Evolutionary conservation across 2,113 vertebrate species (phyloP), one percentile per base, ranked within the genome.

Genomic region (Microcebus murinus): DNA sequence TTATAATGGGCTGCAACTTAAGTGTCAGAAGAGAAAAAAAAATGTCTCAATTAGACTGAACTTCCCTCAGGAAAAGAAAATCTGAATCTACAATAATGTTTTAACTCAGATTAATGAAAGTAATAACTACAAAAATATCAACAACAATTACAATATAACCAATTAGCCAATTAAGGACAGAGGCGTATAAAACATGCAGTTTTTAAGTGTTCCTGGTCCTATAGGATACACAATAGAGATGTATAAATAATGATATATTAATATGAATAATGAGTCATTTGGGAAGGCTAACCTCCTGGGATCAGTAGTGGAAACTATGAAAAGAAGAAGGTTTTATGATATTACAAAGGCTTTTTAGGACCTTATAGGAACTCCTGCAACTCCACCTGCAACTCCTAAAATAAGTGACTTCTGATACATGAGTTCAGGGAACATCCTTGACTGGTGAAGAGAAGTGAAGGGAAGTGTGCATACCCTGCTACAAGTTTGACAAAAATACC

Each of bases 121-220:
- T 95, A 95, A 94, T 95, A 96, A 89, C 65, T 95, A 92, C 83
- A 90, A 93, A 91, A 92, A 45, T 27, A 92, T 73, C 27, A 94
- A 52, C 6, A 92, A 67, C 6, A 81, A 90, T 90, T 83, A 74
- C 79, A 87, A 55, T 76, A 59, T 31, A 70, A 94, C 59, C 52
- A 76, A 88, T 88, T 95, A 88, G 82, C 27, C n/a, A 85, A 71
- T 81, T 83, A 88, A 59, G 61, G 48, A 67, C 14, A 87, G 15
- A 73, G 14, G 6, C 36, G 2, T 50, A 81, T 73, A 95, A 94
- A 94, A 63, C 42, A n/a, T 23, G 8, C 7, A 74, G 13, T 3
- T 83, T 63, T 71, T 55, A 94, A 71, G 52, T 50, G 20, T 8
- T 48, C 3, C 10, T 48, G 13, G 29, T 23, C 4, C 29, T 81